Percentiles rank a stretch among this genome's conserved stretches.
Evolutionary conservation across 2,797 vertebrate species (phyloP).

Genomic region (Channa striata): DNA sequence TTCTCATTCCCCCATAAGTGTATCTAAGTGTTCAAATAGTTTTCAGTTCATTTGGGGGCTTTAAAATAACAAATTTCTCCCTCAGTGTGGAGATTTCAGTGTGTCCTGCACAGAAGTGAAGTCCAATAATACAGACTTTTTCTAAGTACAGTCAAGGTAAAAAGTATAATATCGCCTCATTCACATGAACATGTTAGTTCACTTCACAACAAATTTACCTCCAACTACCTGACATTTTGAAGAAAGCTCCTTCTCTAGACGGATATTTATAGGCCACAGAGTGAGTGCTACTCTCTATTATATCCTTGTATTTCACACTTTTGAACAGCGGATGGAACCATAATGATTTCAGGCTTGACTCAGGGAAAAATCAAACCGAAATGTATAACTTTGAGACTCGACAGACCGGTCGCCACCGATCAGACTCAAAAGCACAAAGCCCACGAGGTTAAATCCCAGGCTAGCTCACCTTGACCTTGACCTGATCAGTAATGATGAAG

Average conservation of each 20-base stretch:
- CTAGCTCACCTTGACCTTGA: constrained; percentile 25
- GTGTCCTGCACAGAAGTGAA: background rate
- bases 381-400: constrained; percentile 26
- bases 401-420: constrained; percentile 15
- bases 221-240: constrained; percentile 12
- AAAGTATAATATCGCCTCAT: no score
- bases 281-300: constrained; percentile 12
- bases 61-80: background rate
- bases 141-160: no score
- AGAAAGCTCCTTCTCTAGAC: background rate
- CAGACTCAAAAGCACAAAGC: constrained; percentile 29
- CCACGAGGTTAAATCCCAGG: constrained; percentile 11
- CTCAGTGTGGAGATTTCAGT: background rate
- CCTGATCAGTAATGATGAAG: constrained; percentile 6
- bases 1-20: background rate
- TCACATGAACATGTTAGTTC: background rate
- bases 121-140: background rate
- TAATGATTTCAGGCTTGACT: constrained; percentile 26
- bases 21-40: background rate
- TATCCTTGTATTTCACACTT: constrained; percentile 34
- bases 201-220: constrained; percentile 6
- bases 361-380: constrained; percentile 29
- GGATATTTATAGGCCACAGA: constrained; percentile 34
- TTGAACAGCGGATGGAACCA: constrained; percentile 21
- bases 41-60: background rate